Percentiles rank a stretch among this genome's conserved stretches.
phyloP scores from a whole-genome alignment of 2,888 invertebrate genomes.

The Caenorhabditis plicata region DNA sequence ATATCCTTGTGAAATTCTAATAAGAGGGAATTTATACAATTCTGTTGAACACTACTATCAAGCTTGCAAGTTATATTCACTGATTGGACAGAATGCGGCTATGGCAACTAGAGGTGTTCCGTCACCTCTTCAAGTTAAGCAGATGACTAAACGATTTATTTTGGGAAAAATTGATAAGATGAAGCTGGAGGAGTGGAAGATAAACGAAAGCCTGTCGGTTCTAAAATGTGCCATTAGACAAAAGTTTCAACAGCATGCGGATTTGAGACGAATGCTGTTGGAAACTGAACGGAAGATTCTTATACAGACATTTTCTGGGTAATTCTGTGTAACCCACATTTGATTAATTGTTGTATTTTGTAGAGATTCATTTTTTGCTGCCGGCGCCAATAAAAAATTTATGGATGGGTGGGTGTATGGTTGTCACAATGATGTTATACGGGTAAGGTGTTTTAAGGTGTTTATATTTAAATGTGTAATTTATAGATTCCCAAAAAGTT shows the following conservation, averaged over 20 bases:
- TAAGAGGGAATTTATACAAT: slow-evolving; percentile 48
- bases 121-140: slow-evolving; percentile 23
- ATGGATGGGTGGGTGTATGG: slow-evolving; percentile 20
- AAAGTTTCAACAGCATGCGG: slow-evolving; percentile 44
- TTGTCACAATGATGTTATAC: slow-evolving; percentile 6
- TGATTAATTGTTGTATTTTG: neutral
- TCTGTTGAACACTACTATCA: slow-evolving; percentile 62
- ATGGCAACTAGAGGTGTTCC: slow-evolving; percentile 4
- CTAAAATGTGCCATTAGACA: slow-evolving; percentile 41
- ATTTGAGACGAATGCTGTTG: slow-evolving; percentile 24
- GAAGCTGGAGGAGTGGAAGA: slow-evolving; percentile 45
- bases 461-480: too few relatives aligned
- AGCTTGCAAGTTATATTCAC: slow-evolving; percentile 49
- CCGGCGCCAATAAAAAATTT: slow-evolving; percentile 14
- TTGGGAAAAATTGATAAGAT: slow-evolving; percentile 9
- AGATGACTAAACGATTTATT: slow-evolving; percentile 12
- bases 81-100: slow-evolving; percentile 27
- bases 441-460: too few relatives aligned
- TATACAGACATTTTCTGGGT: slow-evolving; percentile 33
- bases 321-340: neutral
- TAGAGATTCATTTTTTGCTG: slow-evolving; percentile 36
- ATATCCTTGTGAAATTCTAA: too few relatives aligned
- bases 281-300: slow-evolving; percentile 32
- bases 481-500: too few relatives aligned
- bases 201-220: slow-evolving; percentile 34